Evolutionary conservation across 2,888 invertebrate genomes (phyloP), one percentile per base, ranked within the genome.

Genomic region (Griposia aprilina): DNA sequence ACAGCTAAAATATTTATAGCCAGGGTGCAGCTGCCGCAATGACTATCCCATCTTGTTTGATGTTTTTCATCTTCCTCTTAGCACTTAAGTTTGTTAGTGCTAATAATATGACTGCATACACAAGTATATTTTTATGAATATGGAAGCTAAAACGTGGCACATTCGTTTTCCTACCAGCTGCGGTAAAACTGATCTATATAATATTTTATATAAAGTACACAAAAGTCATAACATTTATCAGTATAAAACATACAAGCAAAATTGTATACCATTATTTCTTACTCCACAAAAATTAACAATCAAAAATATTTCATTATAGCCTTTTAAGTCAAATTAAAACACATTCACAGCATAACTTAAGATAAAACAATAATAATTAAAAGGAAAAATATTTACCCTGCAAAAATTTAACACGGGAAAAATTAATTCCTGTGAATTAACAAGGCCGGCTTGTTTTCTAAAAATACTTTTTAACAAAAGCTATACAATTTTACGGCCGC

Each of bases 401-500:
- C 60, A 71, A 67, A 81, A 81, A 74, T 67, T 60, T n/a, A 67
- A 82, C n/a, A 71, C 41, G n/a, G 8, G 23, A 57, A 63, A 63
- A 87, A 75, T 74, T 63, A 66, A 87, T 73, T 83, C 62, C 26
- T 45, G 63, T 52, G 74, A 83, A 74, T 83, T 72, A 36, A 78
- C 67, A 87, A 76, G 55, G 36, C 20, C 23, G 63, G 52, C 69
- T 59, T 70, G 20, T 82, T 78, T 84, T 68, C 45, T 67, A 84
- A 77, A 81, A 73, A 62, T 74, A 48, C 68, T 79, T 78, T 36
- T 71, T 48, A 36, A 71, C 76, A 66, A 65, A 73, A 74, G 71
- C 63, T 59, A 71, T 66, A 78, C 60, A 85, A 79, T 84, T 63
- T 79, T 67, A 74, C 72, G 89, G 84, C 88, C 84, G 63, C 80